Evolutionary conservation across 2,797 vertebrate genomes (phyloP).

Genomic region (Ceyx erithaca): DNA sequence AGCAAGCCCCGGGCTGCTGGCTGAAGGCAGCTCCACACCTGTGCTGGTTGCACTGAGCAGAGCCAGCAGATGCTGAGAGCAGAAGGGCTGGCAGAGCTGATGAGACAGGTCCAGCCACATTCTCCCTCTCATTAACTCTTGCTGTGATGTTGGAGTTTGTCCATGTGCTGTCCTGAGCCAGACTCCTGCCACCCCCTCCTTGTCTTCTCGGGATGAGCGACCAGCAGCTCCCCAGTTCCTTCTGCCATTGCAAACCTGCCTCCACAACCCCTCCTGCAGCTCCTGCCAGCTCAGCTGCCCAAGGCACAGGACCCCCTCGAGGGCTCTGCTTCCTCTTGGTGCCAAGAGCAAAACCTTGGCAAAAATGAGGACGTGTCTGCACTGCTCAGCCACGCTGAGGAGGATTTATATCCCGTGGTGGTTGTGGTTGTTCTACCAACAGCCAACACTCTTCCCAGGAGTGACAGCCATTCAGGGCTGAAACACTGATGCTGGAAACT

Average conservation of each 20-base stretch:
- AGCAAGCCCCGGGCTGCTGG: neutral
- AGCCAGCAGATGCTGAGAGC: neutral
- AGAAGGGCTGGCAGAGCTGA: neutral
- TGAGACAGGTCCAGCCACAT: neutral
- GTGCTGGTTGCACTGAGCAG: neutral
- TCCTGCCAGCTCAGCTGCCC: neutral
- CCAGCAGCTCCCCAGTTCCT: neutral
- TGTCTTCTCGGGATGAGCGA: neutral
- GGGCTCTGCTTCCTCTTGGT: neutral
- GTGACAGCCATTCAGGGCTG: neutral
- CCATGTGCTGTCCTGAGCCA: neutral
- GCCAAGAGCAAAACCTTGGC: rapidly evolving
- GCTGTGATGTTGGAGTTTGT: neutral
- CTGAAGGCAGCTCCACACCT: neutral
- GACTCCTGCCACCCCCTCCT: neutral
- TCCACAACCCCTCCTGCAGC: neutral
- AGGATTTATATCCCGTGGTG: neutral
- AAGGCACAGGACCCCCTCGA: neutral
- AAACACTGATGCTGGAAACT: neutral
- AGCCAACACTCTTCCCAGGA: neutral
- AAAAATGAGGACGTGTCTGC: neutral
- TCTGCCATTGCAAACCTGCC: neutral
- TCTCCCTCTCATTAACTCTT: neutral
- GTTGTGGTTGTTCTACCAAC: neutral
- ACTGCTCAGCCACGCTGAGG: neutral